Evolutionary conservation across 2,113 vertebrate genomes (phyloP), one percentile per base, ranked within the genome.

Genomic region (Setophaga petechia): DNA sequence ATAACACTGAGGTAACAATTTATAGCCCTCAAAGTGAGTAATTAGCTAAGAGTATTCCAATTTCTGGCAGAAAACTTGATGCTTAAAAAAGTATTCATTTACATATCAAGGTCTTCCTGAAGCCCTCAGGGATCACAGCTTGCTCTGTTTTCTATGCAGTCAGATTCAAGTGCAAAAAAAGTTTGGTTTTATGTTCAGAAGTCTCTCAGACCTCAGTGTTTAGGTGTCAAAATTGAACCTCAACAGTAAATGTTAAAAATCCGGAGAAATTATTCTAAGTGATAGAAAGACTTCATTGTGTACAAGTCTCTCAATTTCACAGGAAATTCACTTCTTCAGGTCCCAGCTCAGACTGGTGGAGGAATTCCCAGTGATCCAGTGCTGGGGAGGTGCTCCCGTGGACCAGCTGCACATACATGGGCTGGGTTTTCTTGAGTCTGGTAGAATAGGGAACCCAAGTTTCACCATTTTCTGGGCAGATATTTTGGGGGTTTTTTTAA

Each of bases 311-410:
- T 81, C 2, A 0, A 0, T 83, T 73, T 52, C 52, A 66, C 35
- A 46, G n/a, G 54, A 59, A 91, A 46, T 74, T 78, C 3, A 5
- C 4, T 82, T 93, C 7, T 10, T 57, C 35, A 58, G 46, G 9
- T 69, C 43, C 25, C 43, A 59, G 33, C 19, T 62, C 2, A 1
- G 65, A 35, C 1, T 47, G 39, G 19, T 67, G n/a, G 14, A 51
- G 73, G 24, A 16, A 51, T 71, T 76, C 39, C 10, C 11, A 5
- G 9, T 28, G 35, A 16, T 24, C 25, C 17, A 15, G 31, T 57
- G n/a, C 44, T 51, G 61, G 1, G 0, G 47, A 37, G 13, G 46
- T 49, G 1, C 25, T 77, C 20, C 21, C 0, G 0, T 43, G 7
- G 44, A 58, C 43, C 39, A 87, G 21, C 66, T 82, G 18, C 44